A percentile compares a stretch with the other conserved stretches of the same genome.
These are phyloP conservation scores for Nemopilema nomurai DNA, from an alignment of 30 jellyfish, hydroid and myxozoan genomes.

Conservation along the genomic window DNA sequence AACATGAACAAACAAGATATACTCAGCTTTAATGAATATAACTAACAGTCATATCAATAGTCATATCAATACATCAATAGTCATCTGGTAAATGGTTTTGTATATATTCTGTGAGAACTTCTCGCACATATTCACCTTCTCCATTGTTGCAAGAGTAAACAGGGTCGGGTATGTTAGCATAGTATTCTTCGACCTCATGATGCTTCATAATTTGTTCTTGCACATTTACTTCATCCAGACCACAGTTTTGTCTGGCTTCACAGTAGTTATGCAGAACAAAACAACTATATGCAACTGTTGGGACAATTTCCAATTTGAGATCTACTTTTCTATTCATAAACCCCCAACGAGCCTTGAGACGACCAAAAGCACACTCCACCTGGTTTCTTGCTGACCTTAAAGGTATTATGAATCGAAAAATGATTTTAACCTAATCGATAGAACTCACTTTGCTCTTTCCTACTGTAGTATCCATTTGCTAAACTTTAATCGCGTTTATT, in stretches of 20 bases:
- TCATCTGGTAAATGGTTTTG: constrained; percentile 2
- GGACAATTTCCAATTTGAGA: constrained; percentile 43
- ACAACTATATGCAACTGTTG: constrained; percentile 62
- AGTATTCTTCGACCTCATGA: neutral
- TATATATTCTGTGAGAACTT: neutral
- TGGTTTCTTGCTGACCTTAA: constrained; percentile 77
- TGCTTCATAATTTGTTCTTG: constrained; percentile 20
- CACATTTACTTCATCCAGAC: constrained; percentile 21
- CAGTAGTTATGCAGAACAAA: constrained; percentile 77
- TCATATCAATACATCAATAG: neutral
- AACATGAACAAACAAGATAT: neutral
- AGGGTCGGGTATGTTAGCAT: constrained; percentile 26
- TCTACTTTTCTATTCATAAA: constrained; percentile 55
- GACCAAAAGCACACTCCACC: constrained; percentile 80
- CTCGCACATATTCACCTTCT: constrained; percentile 9
- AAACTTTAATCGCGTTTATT: too few relatives aligned
- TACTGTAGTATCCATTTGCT: too few relatives aligned
- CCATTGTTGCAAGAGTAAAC: constrained; percentile 8
- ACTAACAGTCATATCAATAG: neutral
- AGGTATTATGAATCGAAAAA: too few relatives aligned
- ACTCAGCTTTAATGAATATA: neutral
- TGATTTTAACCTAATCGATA: too few relatives aligned
- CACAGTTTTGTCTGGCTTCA: neutral
- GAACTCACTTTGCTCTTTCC: too few relatives aligned
- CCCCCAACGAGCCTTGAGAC: constrained; percentile 78